A percentile compares a stretch with the other conserved stretches of the same genome.
Conservation (phyloP, 2,888 invertebrate genomes). For the Chrysodeixis includens region DNA sequence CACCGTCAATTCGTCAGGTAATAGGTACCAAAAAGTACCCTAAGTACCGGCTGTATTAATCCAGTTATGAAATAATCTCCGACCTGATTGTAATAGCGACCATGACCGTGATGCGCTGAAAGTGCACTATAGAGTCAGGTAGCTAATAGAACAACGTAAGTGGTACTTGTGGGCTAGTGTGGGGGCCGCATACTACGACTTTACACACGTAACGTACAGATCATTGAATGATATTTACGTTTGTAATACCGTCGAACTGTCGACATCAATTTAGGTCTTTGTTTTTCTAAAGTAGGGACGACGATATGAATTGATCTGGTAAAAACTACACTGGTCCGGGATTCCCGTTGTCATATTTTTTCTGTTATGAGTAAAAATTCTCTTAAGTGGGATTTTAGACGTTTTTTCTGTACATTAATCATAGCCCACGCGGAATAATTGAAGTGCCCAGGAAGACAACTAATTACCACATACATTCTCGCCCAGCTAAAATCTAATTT, state of each 20-base stretch:
- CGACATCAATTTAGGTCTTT: too few species aligned
- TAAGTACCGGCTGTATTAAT: constrained; percentile 16
- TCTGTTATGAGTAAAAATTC: too few species aligned
- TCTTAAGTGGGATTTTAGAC: too few species aligned
- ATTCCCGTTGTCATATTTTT: too few species aligned
- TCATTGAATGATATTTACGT: neutral
- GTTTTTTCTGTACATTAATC: neutral
- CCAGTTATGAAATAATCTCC: constrained; percentile 30
- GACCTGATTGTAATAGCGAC: constrained; percentile 10
- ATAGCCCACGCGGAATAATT: neutral
- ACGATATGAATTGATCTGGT: too few species aligned
- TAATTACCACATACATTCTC: neutral
- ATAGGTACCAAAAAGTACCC: too few species aligned
- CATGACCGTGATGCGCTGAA: constrained; percentile 12
- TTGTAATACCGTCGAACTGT: too few species aligned
- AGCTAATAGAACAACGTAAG: neutral
- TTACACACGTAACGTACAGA: neutral
- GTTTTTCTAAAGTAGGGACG: too few species aligned
- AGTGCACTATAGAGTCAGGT: constrained; percentile 12
- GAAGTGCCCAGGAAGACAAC: neutral
- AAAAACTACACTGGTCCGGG: too few species aligned
- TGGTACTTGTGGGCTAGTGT: neutral
- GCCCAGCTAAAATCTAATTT: neutral
- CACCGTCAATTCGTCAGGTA: too few species aligned
- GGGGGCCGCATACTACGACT: constrained; percentile 1